Evolutionary conservation across 2,113 vertebrate species (phyloP).

Genomic region (Prionailurus bengalensis): DNA sequence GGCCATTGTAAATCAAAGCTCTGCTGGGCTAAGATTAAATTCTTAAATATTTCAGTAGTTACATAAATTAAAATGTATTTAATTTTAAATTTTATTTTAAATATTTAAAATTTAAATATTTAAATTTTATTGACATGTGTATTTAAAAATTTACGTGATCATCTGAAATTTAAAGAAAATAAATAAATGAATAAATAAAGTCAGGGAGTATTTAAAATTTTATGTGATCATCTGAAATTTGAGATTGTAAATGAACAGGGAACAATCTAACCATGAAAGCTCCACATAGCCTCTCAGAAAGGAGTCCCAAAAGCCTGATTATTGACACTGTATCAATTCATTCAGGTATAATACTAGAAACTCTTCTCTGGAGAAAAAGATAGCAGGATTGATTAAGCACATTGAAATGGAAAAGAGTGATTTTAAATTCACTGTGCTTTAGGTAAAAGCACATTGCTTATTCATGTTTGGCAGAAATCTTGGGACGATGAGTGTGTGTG

Average conservation of each 20-base stretch:
- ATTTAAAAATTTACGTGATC: neutral
- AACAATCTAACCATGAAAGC: neutral
- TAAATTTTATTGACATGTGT: neutral
- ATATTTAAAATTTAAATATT: neutral
- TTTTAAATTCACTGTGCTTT: neutral
- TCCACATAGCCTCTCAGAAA: neutral
- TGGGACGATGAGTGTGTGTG: neutral
- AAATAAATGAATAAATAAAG: neutral
- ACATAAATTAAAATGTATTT: neutral
- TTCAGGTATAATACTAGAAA: neutral
- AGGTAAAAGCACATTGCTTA: neutral
- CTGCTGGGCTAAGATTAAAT: constrained; percentile 30
- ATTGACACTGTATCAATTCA: neutral
- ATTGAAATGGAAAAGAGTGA: neutral
- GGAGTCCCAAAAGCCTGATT: neutral
- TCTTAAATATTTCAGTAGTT: constrained; percentile 15
- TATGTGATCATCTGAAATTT: neutral
- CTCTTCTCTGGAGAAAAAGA: neutral
- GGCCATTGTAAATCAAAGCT: neutral
- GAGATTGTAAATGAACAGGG: neutral
- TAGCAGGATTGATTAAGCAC: neutral
- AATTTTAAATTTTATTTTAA: neutral
- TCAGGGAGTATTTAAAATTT: neutral
- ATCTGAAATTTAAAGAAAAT: neutral
- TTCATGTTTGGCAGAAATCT: neutral